These are phyloP conservation scores for Pelusios castaneus DNA, from an alignment of 2,113 vertebrate species.

Conservation along the genomic window DNA sequence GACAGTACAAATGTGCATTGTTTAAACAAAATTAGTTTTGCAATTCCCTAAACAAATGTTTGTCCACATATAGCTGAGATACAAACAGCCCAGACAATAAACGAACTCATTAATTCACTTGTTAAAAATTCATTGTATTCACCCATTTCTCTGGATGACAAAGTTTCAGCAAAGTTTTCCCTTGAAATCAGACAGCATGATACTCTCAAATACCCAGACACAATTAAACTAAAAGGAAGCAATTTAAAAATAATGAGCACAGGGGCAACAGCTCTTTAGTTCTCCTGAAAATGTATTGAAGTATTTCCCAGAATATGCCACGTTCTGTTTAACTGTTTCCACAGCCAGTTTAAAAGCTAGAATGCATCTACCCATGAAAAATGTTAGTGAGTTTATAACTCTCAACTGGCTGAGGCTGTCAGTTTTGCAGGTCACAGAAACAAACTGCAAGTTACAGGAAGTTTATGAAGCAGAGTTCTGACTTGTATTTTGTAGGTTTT, in stretches of 20 bases:
- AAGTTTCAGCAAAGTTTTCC: neutral
- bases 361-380: neutral
- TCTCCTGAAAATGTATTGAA: neutral
- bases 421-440: neutral
- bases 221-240: neutral
- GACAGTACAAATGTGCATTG: neutral
- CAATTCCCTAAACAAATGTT: neutral
- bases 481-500: neutral
- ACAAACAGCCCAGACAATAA: neutral
- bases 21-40: neutral
- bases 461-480: neutral
- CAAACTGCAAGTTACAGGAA: neutral
- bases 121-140: neutral
- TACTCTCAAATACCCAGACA: neutral
- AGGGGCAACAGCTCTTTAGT: neutral
- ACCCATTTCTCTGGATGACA: neutral
- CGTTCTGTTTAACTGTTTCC: neutral
- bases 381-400: neutral
- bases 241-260: neutral
- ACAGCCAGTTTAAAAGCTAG: neutral
- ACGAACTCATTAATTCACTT: neutral
- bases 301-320: neutral
- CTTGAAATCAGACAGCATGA: neutral
- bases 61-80: fast-evolving
- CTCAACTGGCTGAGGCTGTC: neutral